A percentile compares a stretch with the other conserved stretches of the same genome.
phyloP scores from a whole-genome alignment of 2,888 invertebrate genomes.

The Siphlonurus alternatus region DNA sequence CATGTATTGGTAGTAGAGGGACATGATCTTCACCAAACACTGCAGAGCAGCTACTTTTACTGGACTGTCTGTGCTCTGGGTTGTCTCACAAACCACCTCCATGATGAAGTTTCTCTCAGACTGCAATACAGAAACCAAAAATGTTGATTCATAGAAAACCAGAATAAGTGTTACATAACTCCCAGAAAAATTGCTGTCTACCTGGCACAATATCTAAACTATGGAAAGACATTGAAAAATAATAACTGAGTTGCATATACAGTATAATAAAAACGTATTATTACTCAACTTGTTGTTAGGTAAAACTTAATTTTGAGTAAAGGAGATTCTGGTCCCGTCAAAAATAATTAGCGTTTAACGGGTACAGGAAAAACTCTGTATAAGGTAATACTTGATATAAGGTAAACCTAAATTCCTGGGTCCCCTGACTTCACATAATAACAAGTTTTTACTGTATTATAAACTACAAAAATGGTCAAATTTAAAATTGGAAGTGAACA shows the following conservation, averaged over 20 bases:
- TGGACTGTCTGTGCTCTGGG: conserved; percentile 79
- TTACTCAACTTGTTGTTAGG: too few relatives aligned
- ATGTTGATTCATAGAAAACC: neutral
- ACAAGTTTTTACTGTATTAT: too few relatives aligned
- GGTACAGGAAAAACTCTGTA: too few relatives aligned
- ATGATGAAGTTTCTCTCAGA: conserved; percentile 96
- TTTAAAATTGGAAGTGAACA: too few relatives aligned
- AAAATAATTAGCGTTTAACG: too few relatives aligned
- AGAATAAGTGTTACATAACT: neutral
- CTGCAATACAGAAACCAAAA: conserved; percentile 22
- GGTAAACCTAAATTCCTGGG: too few relatives aligned
- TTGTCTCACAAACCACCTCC: conserved; percentile 99
- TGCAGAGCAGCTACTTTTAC: conserved; percentile 94
- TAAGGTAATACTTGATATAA: too few relatives aligned
- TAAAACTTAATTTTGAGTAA: too few relatives aligned
- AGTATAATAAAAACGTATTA: neutral
- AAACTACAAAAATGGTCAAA: too few relatives aligned
- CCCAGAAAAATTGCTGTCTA: neutral
- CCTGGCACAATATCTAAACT: neutral
- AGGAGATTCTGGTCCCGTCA: too few relatives aligned
- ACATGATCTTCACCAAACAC: conserved; percentile 95
- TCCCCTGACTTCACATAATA: too few relatives aligned
- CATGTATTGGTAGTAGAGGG: conserved; percentile 97
- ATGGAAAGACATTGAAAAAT: neutral
- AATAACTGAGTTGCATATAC: neutral